Evolutionary conservation across 2,797 vertebrate species (phyloP), one percentile per base, ranked within the genome.

Genomic region (Catharus ustulatus): DNA sequence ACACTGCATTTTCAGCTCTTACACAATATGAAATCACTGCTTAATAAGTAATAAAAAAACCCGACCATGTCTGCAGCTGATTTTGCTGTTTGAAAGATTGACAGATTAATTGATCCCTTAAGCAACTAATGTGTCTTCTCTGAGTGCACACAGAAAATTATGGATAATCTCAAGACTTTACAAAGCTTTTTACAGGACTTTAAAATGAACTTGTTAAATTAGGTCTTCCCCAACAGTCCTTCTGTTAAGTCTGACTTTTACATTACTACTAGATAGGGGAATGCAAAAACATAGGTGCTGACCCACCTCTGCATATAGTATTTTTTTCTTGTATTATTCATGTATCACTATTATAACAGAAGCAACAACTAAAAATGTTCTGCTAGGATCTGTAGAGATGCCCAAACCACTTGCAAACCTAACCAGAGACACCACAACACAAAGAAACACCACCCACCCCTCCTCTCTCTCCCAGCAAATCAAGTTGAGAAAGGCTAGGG

Each of bases 71-170:
- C 74, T 71, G 74, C 45, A 84, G 22, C 59, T 87, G 82, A 89
- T 95, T 88, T 73, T 73, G 58, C 16, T 69, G 78, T 86, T 69
- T 85, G 55, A 88, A 92, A 86, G 82, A 92, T 0, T 73, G 68
- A 81, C 73, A 86, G 24, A 89, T 82, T 91, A 94, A 91, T 21
- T 51, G 38, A 83, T 72, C 55, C 62, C 78, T 87, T 83, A 77
- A 95, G 73, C 59, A 91, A 67, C 38, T 59, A 55, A 78, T 1
- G 9, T 27, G 26, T 55, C 84, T 89, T 66, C 76, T 64, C 15
- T 8, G 16, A 84, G 34, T 2, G 4, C 77, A 77, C 12, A 67
- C 43, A 82, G 63, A 88, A 93, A 88, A 82, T 43, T 51, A 87
- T 9, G 16, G 61, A 87, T 43, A 36, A 45, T n/a, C 64, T 74